Conservation (phyloP, 2,797 vertebrate species). For the Poeciliopsis presidionis region DNA sequence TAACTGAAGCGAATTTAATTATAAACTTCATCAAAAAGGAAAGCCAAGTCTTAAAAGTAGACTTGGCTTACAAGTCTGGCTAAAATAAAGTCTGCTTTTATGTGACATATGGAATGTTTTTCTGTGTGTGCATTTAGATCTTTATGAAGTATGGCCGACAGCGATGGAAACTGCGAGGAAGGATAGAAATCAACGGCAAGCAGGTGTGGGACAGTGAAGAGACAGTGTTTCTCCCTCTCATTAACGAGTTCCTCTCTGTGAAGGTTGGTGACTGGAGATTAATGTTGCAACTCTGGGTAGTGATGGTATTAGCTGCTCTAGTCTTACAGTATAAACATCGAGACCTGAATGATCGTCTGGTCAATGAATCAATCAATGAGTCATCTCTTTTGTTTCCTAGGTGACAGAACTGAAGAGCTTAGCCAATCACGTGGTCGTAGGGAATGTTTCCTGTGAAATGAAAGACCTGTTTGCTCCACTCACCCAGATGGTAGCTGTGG, state of each 20-base stretch:
- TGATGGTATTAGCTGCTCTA: neutral
- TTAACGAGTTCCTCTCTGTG: conserved; percentile 94
- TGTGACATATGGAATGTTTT: neutral
- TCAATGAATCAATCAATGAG: neutral
- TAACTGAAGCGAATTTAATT: neutral
- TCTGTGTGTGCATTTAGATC: conserved; percentile 79
- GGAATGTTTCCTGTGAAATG: conserved; percentile 94
- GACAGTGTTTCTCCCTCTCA: conserved; percentile 90
- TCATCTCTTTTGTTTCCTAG: conserved; percentile 70
- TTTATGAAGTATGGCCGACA: conserved; percentile 96
- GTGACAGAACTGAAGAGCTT: conserved; percentile 95
- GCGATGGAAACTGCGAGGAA: conserved; percentile 93
- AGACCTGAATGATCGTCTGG: too few species aligned
- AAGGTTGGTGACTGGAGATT: conserved; percentile 77
- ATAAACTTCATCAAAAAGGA: neutral
- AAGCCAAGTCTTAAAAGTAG: neutral
- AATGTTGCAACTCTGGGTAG: neutral
- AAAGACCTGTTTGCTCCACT: conserved; percentile 94
- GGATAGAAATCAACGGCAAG: conserved; percentile 92
- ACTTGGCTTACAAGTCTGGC: too few species aligned
- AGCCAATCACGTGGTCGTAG: conserved; percentile 94
- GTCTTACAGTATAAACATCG: neutral
- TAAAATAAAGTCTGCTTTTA: neutral
- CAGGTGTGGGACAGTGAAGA: conserved; percentile 98
- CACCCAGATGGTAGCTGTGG: conserved; percentile 93